Evolutionary conservation across 2,797 vertebrate genomes (phyloP).

Genomic region (Acridotheres tristis): DNA sequence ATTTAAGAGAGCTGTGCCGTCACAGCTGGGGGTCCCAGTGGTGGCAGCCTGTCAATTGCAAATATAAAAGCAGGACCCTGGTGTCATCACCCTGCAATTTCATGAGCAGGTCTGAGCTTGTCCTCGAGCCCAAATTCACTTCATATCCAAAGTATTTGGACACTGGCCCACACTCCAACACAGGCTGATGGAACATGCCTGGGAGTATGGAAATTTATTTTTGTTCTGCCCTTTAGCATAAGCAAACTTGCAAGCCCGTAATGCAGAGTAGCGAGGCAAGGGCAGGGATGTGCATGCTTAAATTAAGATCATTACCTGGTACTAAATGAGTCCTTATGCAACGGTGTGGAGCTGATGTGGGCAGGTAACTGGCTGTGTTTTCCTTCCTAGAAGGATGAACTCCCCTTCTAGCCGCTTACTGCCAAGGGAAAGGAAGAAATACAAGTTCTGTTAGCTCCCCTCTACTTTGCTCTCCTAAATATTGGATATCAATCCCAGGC

Average conservation of each 20-base stretch:
- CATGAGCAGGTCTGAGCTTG: constrained; percentile 40
- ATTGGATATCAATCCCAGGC: background rate
- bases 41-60: background rate
- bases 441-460: background rate
- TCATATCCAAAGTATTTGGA: constrained; percentile 52
- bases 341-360: rapidly evolving
- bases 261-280: background rate
- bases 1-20: background rate
- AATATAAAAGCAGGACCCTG: constrained; percentile 5
- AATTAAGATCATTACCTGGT: constrained; percentile 15
- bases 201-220: constrained; percentile 53
- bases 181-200: constrained; percentile 47
- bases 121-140: constrained; percentile 29
- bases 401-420: background rate
- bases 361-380: background rate
- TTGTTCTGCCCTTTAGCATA: constrained; percentile 54
- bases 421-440: background rate
- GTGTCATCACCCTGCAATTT: constrained; percentile 14
- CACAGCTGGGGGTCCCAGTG: background rate
- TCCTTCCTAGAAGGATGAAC: constrained; percentile 27
- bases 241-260: background rate
- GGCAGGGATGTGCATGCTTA: background rate
- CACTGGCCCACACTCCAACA: background rate
- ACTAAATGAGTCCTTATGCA: background rate
- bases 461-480: background rate